A percentile compares a stretch with the other conserved stretches of the same genome.
Evolutionary conservation across 2,888 invertebrate species (phyloP).

Genomic region (Phyto melanocephala): DNA sequence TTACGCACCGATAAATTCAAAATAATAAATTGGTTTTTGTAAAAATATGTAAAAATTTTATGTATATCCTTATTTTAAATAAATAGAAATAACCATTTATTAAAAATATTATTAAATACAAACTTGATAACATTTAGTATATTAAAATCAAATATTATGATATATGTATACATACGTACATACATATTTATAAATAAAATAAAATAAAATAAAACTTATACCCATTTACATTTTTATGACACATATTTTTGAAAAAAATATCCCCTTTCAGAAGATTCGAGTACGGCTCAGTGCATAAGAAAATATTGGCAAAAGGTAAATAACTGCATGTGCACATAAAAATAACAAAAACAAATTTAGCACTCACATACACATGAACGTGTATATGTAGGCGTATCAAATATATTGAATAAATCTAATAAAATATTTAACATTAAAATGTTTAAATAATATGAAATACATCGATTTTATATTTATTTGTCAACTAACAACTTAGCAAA

Average conservation of each 20-base stretch:
- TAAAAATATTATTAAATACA: too few relatives aligned
- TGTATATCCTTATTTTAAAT: too few relatives aligned
- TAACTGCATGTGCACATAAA: not conserved
- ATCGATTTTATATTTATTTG: constrained; percentile 2
- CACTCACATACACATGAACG: not conserved
- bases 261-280: not conserved
- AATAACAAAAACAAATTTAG: not conserved
- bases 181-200: too few relatives aligned
- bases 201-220: constrained; percentile 30
- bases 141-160: constrained; percentile 20
- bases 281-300: constrained; percentile 54
- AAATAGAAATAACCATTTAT: too few relatives aligned
- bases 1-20: constrained; percentile 41
- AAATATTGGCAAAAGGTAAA: constrained; percentile 46
- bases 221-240: not conserved
- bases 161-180: too few relatives aligned
- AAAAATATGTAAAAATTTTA: too few relatives aligned
- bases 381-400: not conserved
- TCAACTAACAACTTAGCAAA: not conserved
- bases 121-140: too few relatives aligned
- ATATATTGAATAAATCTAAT: not conserved
- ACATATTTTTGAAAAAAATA: constrained; percentile 14
- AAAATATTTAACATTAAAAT: constrained; percentile 24
- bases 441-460: constrained; percentile 12
- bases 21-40: too few relatives aligned